Evolutionary conservation across 2,113 vertebrate genomes (phyloP), one percentile per base, ranked within the genome.

Genomic region (Osmerus mordax): DNA sequence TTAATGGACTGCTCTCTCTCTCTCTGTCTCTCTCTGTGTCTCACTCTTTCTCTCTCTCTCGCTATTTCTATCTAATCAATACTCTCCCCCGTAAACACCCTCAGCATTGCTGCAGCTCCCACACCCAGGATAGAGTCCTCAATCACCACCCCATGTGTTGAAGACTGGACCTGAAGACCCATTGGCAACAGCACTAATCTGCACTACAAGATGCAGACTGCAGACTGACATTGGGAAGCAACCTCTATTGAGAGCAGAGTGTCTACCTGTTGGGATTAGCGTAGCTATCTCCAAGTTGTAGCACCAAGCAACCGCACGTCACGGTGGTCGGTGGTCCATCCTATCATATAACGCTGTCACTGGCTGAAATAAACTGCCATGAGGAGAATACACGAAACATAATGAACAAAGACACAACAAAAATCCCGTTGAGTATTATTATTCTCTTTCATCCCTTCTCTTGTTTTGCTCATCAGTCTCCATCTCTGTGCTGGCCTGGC

Each of bases 161-260:
- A 3, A 64, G 61, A 63, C 25, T 29, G 29, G 29, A n/a, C 41
- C 41, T 47, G 32, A 67, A 29, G 16, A 23, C 58, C 56, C 4
- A 16, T 47, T 69, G 64, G 69, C 51, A 32, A 68, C 18, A 3
- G 18, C 36, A 41, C 25, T 84, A 67, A 88, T 88, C 88, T 79
- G 64, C 0, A 59, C 64, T 55, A 53, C 67, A 75, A 32, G 28
- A 64, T 18, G 65, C 61, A 14, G 61, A 63, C 61, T 21, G 61
- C 16, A 25, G 23, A 52, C 69, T 36, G 66, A 74, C 9, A 67
- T 64, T 29, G n/a, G 56, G 4, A 3, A 64, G 65, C 65, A 21
- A 67, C 25, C 18, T 21, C 53, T 19, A 61, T 36, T 16, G 41
- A 65, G 19, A 65, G 55, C 53, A 65, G 66, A 12, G n/a, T 32